phyloP scores from a whole-genome alignment of 2,797 vertebrate species.

The Pipistrellus pipistrellus region DNA sequence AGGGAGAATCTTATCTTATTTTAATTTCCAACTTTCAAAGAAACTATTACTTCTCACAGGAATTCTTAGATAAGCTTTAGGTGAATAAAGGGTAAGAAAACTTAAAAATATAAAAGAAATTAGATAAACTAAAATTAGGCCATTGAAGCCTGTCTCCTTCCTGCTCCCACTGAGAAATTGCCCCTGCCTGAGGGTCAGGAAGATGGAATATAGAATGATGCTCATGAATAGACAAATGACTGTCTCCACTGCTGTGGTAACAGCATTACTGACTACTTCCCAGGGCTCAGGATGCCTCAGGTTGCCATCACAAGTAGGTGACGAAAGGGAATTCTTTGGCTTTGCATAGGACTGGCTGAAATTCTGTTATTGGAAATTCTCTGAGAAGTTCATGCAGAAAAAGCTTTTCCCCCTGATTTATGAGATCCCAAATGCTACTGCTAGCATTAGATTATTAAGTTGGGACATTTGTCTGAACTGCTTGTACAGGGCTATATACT shows the following conservation, averaged over 20 bases:
- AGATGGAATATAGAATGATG: not conserved
- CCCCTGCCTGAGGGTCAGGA: not conserved
- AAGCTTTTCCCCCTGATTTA: slow-evolving; percentile 45
- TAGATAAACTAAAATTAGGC: not conserved
- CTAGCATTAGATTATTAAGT: slow-evolving; percentile 56
- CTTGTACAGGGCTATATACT: slow-evolving; percentile 26
- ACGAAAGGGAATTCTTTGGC: slow-evolving; percentile 64
- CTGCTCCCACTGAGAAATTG: not conserved
- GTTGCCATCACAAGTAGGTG: slow-evolving; percentile 48
- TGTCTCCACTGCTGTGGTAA: no score
- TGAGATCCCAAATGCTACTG: slow-evolving; percentile 55
- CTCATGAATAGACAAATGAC: not conserved
- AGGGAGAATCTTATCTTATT: slow-evolving; percentile 16
- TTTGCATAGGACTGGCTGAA: slow-evolving; percentile 50
- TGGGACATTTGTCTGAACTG: not conserved
- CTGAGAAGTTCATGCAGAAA: slow-evolving; percentile 53
- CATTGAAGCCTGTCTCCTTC: not conserved
- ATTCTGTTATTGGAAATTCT: slow-evolving; percentile 63
- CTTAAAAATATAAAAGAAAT: not conserved
- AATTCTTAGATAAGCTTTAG: not conserved
- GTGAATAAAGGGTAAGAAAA: not conserved
- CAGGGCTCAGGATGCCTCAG: not conserved
- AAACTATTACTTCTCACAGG: not conserved
- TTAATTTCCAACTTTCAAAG: slow-evolving; percentile 21
- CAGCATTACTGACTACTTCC: not conserved